Evolutionary conservation across 2,113 vertebrate genomes (phyloP), one percentile per base, ranked within the genome.

Genomic region (cattle (Bos taurus)): DNA sequence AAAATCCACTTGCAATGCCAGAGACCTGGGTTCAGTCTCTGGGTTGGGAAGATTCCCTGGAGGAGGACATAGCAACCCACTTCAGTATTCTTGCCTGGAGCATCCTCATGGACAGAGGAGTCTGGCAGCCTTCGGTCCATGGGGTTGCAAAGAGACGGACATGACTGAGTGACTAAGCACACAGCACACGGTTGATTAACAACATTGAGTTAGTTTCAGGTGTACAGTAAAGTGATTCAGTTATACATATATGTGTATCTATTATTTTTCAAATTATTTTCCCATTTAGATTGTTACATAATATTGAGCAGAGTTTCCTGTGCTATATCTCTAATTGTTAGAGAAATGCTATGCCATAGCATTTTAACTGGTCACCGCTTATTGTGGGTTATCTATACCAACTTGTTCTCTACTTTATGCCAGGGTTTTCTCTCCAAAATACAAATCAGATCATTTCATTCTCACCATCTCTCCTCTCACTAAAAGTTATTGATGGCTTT

Each of bases 391-490:
- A 26, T 88, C 13, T 50, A 83, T 19, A 94, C 6, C 10, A 57
- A 59, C 46, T 88, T 54, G 21, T 57, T 94, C 95, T 90, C 40
- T 40, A 56, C n/a, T 93, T 48, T 48, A 60, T 85, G 40, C 25
- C 46, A 90, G 17, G 19, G 33, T 88, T 92, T 60, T n/a, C 57
- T 81, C 46, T 85, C 25, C 40, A 74, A 40, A 43, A 8, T 74
- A 78, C 14, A 81, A n/a, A 93, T 48, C n/a, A 88, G 26, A 91
- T 95, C 48, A 93, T 89, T 95, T 78, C 28, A 71, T 71, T 94
- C 64, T 88, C 59, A 95, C 30, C 40, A 86, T 30, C 30, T 26
- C 21, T 74, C n/a, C 33, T 50, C 25, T 40, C 59, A 48, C 16
- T 95, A 56, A 91, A 91, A 95, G 26, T 67, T 59, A 54, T 2